Conservation (phyloP, 2,797 vertebrate species). For the Harpagifer antarcticus region DNA sequence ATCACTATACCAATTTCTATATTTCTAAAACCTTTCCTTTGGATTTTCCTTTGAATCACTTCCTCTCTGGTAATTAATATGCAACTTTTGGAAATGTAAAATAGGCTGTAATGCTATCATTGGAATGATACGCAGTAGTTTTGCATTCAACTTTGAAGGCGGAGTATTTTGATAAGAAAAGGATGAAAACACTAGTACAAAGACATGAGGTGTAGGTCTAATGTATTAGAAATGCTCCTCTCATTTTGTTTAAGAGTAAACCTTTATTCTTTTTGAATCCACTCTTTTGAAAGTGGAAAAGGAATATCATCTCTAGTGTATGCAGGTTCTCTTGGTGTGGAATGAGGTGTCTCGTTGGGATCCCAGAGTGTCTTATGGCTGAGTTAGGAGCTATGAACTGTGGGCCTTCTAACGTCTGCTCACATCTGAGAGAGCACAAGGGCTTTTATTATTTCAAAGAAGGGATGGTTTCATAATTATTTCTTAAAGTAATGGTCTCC, state of each 20-base stretch:
- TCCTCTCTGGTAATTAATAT: not conserved
- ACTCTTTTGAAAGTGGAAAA: not conserved
- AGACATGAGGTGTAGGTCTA: not conserved
- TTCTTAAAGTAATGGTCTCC: conserved; percentile 53
- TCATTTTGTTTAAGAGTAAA: too few species aligned
- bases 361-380: conserved; percentile 9
- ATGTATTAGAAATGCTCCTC: too few species aligned
- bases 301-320: not conserved
- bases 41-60: not conserved
- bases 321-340: not conserved
- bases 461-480: conserved; percentile 44
- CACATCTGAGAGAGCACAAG: not conserved
- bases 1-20: too few species aligned
- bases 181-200: not conserved
- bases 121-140: not conserved
- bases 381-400: conserved; percentile 15
- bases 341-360: not conserved
- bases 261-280: too few species aligned
- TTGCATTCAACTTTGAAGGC: not conserved
- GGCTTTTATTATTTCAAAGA: conserved; percentile 43
- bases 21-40: not conserved
- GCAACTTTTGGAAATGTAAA: not conserved
- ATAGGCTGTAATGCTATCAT: not conserved
- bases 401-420: conserved; percentile 14
- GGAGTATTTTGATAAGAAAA: not conserved